Evolutionary conservation across 2,888 invertebrate species (phyloP), one percentile per base, ranked within the genome.

Genomic region (Rhamphomyia laevipes): DNA sequence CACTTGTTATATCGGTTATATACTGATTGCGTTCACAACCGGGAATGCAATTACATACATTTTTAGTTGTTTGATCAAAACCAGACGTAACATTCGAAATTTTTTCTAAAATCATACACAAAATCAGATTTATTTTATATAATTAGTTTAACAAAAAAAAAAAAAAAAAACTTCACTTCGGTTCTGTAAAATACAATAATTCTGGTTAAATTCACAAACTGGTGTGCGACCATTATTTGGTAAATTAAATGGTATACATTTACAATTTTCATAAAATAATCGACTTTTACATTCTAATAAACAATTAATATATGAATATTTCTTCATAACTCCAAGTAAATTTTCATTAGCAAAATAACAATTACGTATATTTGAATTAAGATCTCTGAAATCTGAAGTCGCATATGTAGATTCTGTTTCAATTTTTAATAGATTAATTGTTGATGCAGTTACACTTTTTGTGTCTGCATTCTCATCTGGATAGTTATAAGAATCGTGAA

Each of bases 231-330:
- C 69, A 56, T 72, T 72, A 46, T 72, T 66, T 0, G 75, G 72
- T 50, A 76, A 74, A 58, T 73, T 77, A 51, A 73, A 72, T 0
- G 82, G 84, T 1, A 79, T 63, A 61, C 84, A 84, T 10, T 75
- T 72, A 56, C 84, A 84, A 2, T 62, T 55, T 5, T 61, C 60
- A 18, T 65, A 65, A 1, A 76, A 65, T 41, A 74, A 60, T 38
- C 67, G 61, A 16, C 76, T 67, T 33, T 77, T 73, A 57, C 79
- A 77, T 54, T 76, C 76, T 1, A 74, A 72, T 67, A 82, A 70
- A 57, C 84, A 84, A 61, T 84, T 84, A 52, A 77, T 74, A 52
- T 77, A 81, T 0, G 80, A 78, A 58, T 84, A 84, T 6, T 70
- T 68, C 61, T 55, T 65, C 57, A 63, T 69, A 56, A 58, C 70